A percentile compares a stretch with the other conserved stretches of the same genome.
phyloP scores from a whole-genome alignment of 1,140 invertebrate genomes.

The Polyergus mexicanus region DNA sequence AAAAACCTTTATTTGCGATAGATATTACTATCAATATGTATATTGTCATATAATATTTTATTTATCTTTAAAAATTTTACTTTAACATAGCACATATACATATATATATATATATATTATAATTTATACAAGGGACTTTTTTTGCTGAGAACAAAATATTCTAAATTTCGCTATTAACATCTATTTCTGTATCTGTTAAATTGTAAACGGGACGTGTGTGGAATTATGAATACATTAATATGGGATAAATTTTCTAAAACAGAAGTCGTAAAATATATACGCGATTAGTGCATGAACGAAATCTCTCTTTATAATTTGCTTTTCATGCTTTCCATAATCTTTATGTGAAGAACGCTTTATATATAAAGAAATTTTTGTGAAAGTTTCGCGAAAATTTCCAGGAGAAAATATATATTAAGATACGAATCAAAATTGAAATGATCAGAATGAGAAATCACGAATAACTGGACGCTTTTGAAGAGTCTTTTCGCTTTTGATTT shows the following conservation, averaged over 20 bases:
- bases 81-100: neutral
- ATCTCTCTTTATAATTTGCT: neutral
- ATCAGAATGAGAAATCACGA: constrained; percentile 40
- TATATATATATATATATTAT: neutral
- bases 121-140: neutral
- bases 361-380: neutral
- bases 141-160: neutral
- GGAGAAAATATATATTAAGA: neutral
- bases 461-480: constrained; percentile 12
- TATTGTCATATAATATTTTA: neutral
- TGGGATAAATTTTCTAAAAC: constrained; percentile 2
- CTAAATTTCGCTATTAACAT: neutral
- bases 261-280: neutral
- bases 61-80: neutral
- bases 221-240: neutral
- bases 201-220: too few relatives aligned
- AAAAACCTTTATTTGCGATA: neutral
- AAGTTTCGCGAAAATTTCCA: neutral
- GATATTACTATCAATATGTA: constrained; percentile 17
- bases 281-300: neutral
- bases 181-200: neutral
- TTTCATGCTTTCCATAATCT: neutral
- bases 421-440: neutral
- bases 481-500: neutral
- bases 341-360: neutral